Evolutionary conservation across 2,888 invertebrate genomes (phyloP).

Genomic region (Criorhina ranunculi): DNA sequence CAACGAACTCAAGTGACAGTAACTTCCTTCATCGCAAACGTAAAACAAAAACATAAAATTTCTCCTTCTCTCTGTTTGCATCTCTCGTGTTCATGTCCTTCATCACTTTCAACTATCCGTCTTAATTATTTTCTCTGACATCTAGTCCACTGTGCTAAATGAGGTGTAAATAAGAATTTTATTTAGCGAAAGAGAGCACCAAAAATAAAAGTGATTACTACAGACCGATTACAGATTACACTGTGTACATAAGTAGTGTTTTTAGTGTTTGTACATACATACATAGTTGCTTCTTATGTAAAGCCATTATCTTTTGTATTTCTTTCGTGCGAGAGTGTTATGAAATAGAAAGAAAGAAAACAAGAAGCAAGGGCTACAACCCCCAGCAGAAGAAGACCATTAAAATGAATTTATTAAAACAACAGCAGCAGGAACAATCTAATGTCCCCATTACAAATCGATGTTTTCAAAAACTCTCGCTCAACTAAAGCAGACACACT

Average conservation of each 20-base stretch:
- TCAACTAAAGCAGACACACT: conserved; percentile 33
- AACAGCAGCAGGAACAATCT: conserved; percentile 9
- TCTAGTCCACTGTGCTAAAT: conserved; percentile 49
- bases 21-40: conserved; percentile 40
- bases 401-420: conserved; percentile 46
- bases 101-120: conserved; percentile 39
- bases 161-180: conserved; percentile 59
- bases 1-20: conserved; percentile 60
- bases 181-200: conserved; percentile 42
- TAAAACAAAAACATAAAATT: conserved; percentile 6
- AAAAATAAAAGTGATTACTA: conserved; percentile 44
- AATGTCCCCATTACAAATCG: conserved; percentile 26
- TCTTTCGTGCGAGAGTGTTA: conserved; percentile 20
- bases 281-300: conserved; percentile 48
- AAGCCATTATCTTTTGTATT: conserved; percentile 46
- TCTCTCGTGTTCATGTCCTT: conserved; percentile 7
- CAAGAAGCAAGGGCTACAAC: not conserved
- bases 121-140: conserved; percentile 52
- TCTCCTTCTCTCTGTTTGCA: not conserved
- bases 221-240: conserved; percentile 14
- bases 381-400: conserved; percentile 1
- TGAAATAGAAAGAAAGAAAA: conserved; percentile 16
- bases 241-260: conserved; percentile 47
- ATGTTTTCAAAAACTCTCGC: conserved; percentile 31
- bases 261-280: conserved; percentile 52